Evolutionary conservation across 1,140 invertebrate genomes (phyloP).

Genomic region (Sogatella furcifera): DNA sequence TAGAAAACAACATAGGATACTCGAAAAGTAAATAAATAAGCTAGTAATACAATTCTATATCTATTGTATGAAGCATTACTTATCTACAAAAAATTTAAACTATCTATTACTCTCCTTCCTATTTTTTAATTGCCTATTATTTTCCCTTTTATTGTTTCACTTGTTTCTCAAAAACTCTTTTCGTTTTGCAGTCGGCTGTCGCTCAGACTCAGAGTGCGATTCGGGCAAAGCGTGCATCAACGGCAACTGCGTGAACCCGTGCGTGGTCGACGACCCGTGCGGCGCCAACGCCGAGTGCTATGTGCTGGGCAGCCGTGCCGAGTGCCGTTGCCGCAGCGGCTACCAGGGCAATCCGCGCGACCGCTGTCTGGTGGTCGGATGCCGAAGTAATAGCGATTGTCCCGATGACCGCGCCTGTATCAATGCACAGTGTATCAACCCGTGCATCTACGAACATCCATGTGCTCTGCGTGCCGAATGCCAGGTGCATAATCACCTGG

Average conservation of each 20-base stretch:
- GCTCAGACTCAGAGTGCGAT: conserved; percentile 65
- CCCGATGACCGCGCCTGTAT: conserved; percentile 71
- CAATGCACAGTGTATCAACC: conserved; percentile 75
- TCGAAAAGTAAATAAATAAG: too few relatives aligned
- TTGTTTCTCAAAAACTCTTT: neutral
- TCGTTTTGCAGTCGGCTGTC: conserved; percentile 52
- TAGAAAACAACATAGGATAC: too few relatives aligned
- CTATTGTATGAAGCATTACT: too few relatives aligned
- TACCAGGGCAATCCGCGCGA: conserved; percentile 69
- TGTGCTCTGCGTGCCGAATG: conserved; percentile 72
- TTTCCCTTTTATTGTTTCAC: too few relatives aligned
- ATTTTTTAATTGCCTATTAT: too few relatives aligned
- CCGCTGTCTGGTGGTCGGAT: conserved; percentile 70
- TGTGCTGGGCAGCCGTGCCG: conserved; percentile 55
- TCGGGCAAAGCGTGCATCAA: conserved; percentile 70
- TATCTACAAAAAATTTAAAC: too few relatives aligned
- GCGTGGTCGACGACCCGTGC: conserved; percentile 65
- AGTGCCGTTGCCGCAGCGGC: conserved; percentile 69
- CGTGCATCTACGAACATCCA: conserved; percentile 64
- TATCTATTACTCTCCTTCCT: too few relatives aligned
- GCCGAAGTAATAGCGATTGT: conserved; percentile 79
- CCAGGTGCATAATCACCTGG: conserved; percentile 64
- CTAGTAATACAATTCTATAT: too few relatives aligned
- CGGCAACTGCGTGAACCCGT: conserved; percentile 73
- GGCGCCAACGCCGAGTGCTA: conserved; percentile 75